A percentile compares a stretch with the other conserved stretches of the same genome.
Evolutionary conservation across 2,113 vertebrate genomes (phyloP).

Genomic region (Australoheros scitulus): DNA sequence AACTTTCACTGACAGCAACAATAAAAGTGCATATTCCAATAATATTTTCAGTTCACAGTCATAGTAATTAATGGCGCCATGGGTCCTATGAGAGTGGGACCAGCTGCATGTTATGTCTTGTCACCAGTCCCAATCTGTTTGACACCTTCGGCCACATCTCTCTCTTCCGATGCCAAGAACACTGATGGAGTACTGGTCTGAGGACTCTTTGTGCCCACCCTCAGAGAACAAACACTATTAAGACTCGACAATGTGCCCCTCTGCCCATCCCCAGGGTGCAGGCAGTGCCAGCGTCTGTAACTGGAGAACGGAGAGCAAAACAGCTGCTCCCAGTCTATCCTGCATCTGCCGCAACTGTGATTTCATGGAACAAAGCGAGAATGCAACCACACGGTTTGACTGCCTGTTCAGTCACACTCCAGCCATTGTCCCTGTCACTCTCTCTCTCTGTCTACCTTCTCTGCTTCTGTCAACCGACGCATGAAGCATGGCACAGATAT

Average conservation of each 20-base stretch:
- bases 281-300: constrained; percentile 73
- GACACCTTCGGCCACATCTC: constrained; percentile 67
- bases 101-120: constrained; percentile 72
- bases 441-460: not conserved
- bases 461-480: not conserved
- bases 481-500: not conserved
- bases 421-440: constrained; percentile 52
- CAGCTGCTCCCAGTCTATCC: constrained; percentile 79
- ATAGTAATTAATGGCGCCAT: constrained; percentile 71
- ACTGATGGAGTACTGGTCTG: constrained; percentile 42
- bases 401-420: constrained; percentile 63
- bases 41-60: constrained; percentile 29
- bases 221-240: constrained; percentile 71
- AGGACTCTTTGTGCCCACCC: constrained; percentile 73
- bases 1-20: constrained; percentile 8
- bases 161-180: constrained; percentile 73
- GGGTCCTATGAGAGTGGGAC: constrained; percentile 62
- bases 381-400: constrained; percentile 69
- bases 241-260: constrained; percentile 60
- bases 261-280: constrained; percentile 64
- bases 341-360: constrained; percentile 80
- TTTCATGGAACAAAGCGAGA: constrained; percentile 79
- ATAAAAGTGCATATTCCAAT: constrained; percentile 31
- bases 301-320: constrained; percentile 68
- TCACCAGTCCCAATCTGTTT: constrained; percentile 62